Conservation (phyloP, 2,888 invertebrate genomes). For the Coecobrya sp. region DNA sequence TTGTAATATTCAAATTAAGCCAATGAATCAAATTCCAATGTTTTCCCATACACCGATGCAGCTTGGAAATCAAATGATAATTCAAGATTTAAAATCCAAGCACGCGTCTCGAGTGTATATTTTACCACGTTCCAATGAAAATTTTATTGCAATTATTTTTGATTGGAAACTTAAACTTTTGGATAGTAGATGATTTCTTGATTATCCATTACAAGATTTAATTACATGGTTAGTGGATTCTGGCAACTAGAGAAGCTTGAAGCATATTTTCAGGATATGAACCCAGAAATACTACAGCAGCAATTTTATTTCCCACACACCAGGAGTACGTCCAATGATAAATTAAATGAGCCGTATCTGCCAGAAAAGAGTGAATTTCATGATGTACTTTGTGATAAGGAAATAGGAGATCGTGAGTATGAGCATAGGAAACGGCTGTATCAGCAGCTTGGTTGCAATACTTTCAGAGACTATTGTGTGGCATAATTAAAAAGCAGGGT, state of each 20-base stretch:
- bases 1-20: background rate
- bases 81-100: background rate
- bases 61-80: conserved; percentile 7
- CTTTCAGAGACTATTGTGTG: background rate
- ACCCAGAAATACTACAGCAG: background rate
- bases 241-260: background rate
- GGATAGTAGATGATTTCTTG: background rate
- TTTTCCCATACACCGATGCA: background rate
- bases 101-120: background rate
- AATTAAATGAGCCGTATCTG: background rate
- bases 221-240: background rate
- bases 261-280: background rate
- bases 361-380: no score
- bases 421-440: background rate
- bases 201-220: background rate
- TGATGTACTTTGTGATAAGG: background rate
- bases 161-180: background rate
- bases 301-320: background rate
- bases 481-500: background rate
- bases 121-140: background rate
- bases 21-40: background rate
- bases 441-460: background rate
- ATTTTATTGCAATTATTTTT: background rate
- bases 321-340: background rate
- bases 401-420: background rate